These are phyloP conservation scores for Turnix velox DNA, from an alignment of 2,113 vertebrate species.

Conservation along the genomic window DNA sequence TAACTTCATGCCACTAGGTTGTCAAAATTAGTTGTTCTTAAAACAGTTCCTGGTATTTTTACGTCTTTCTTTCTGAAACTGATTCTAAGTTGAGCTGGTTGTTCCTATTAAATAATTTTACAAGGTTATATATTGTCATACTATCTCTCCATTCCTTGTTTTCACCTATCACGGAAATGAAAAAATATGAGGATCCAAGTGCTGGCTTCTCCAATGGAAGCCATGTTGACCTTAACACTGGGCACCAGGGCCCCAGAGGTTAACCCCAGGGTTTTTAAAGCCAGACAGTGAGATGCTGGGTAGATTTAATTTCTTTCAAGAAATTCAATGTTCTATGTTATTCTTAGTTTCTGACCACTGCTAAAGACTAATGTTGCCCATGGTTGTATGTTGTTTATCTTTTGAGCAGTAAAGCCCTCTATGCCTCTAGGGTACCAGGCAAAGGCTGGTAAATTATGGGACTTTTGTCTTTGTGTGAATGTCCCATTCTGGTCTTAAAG, in stretches of 20 bases:
- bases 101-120: neutral
- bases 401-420: neutral
- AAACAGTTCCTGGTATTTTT: neutral
- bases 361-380: neutral
- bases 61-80: neutral
- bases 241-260: neutral
- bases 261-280: neutral
- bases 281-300: neutral
- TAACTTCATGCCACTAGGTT: neutral
- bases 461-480: neutral
- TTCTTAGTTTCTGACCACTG: neutral
- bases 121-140: neutral
- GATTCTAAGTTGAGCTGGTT: constrained; percentile 1
- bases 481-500: neutral
- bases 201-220: neutral
- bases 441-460: neutral
- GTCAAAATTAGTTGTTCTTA: constrained; percentile 15
- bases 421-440: neutral
- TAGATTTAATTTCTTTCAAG: neutral
- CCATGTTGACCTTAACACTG: accelerated
- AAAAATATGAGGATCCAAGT: accelerated
- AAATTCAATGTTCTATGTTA: neutral
- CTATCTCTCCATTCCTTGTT: neutral
- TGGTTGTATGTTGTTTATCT: neutral
- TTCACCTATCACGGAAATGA: neutral